Evolutionary conservation across 2,113 vertebrate species (phyloP).

Genomic region (Cheirogaleus medius): DNA sequence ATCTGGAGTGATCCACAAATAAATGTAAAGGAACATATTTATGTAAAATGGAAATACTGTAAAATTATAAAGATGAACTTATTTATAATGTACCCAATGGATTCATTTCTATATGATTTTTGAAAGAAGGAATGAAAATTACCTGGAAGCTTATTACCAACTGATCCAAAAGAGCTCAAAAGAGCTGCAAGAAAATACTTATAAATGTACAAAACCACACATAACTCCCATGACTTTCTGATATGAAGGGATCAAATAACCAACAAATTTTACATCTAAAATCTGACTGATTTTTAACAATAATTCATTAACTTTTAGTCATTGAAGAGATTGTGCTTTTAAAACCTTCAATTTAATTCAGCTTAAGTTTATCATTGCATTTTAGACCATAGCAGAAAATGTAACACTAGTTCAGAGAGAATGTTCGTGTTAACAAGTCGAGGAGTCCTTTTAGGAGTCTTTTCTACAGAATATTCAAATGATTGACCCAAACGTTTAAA

Average conservation of each 20-base stretch:
- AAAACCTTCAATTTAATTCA: conserved; percentile 25
- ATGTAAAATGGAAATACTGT: neutral
- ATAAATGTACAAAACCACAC: neutral
- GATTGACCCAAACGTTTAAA: conserved; percentile 64
- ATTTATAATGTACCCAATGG: neutral
- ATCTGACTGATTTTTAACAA: neutral
- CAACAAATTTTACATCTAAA: conserved; percentile 36
- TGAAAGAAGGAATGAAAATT: conserved; percentile 32
- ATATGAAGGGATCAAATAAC: neutral
- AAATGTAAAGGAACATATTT: neutral
- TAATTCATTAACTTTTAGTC: conserved; percentile 20
- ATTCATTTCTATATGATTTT: conserved; percentile 26
- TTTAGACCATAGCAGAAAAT: neutral
- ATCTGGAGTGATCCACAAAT: conserved; percentile 19
- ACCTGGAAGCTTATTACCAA: neutral
- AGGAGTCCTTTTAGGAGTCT: conserved; percentile 61
- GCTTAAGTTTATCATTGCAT: neutral
- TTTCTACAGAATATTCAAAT: conserved; percentile 71
- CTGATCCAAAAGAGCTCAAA: neutral
- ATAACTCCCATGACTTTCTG: neutral
- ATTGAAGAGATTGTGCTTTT: conserved; percentile 12
- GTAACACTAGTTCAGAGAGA: conserved; percentile 20
- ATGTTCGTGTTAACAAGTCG: conserved; percentile 14
- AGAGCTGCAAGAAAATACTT: conserved; percentile 23
- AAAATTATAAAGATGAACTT: conserved; percentile 29